phyloP scores from a whole-genome alignment of 2,113 vertebrate genomes.

The Protobothrops flavoviridis region DNA sequence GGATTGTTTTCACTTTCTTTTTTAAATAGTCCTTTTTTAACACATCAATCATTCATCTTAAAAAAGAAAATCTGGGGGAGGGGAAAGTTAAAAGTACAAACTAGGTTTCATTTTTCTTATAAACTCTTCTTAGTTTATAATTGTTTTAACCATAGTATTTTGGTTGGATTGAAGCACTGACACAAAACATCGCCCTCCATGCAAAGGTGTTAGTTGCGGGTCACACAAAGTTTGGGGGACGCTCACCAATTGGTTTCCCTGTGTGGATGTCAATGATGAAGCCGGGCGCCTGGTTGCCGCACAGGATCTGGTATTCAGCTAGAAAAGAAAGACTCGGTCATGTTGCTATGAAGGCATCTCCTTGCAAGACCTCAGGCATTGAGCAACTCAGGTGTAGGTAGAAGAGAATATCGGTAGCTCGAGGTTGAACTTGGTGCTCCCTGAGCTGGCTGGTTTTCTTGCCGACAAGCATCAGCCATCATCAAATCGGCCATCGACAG shows the following conservation, averaged over 20 bases:
- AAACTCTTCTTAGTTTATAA: not conserved
- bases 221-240: fast-evolving
- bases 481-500: not conserved
- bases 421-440: not conserved
- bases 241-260: slow-evolving; percentile 85
- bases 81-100: not conserved
- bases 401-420: not conserved
- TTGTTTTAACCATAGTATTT: not conserved
- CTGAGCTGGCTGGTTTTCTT: not conserved
- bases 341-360: not conserved
- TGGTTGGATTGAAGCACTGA: not conserved
- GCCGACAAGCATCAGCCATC: too few relatives aligned
- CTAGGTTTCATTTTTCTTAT: not conserved
- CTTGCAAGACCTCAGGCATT: not conserved
- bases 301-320: slow-evolving; percentile 89
- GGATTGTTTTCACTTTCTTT: not conserved
- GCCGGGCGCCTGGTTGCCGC: slow-evolving; percentile 86
- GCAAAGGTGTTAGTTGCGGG: not conserved
- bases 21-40: not conserved
- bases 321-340: not conserved
- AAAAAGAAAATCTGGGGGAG: not conserved
- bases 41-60: not conserved
- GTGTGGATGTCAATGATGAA: slow-evolving; percentile 91
- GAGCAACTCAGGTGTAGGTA: too few relatives aligned
- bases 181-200: not conserved